Percentiles rank a stretch among this genome's conserved stretches.
phyloP scores from a whole-genome alignment of 2,888 invertebrate genomes.

The Dasysyrphus albostriatus region DNA sequence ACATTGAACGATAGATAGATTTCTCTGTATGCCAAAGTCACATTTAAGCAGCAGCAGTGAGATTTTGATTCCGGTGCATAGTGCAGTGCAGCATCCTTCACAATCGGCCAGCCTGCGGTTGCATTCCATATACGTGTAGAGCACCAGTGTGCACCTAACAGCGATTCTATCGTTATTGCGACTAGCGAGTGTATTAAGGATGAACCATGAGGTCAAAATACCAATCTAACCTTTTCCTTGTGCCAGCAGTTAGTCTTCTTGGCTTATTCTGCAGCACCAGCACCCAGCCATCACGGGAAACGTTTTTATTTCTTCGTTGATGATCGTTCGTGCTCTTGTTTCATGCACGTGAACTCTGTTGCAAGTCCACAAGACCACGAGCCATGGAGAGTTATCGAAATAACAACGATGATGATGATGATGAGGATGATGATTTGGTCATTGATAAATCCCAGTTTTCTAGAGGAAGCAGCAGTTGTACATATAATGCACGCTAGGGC shows the following conservation, averaged over 20 bases:
- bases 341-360: slow-evolving; percentile 70
- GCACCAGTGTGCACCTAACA: slow-evolving; percentile 63
- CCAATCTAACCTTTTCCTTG: slow-evolving; percentile 71
- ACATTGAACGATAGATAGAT: slow-evolving; percentile 55
- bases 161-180: slow-evolving; percentile 66
- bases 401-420: slow-evolving; percentile 37
- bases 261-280: slow-evolving; percentile 29
- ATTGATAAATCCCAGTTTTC: slow-evolving; percentile 66
- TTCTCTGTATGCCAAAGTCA: slow-evolving; percentile 50
- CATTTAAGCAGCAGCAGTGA: slow-evolving; percentile 27
- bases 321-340: slow-evolving; percentile 75
- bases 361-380: slow-evolving; percentile 32
- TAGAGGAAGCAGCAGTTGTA: slow-evolving; percentile 22
- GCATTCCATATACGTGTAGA: slow-evolving; percentile 64
- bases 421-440: slow-evolving; percentile 66
- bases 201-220: slow-evolving; percentile 74
- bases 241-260: slow-evolving; percentile 45
- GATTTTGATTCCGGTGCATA: slow-evolving; percentile 59
- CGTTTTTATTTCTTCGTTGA: slow-evolving; percentile 65
- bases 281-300: slow-evolving; percentile 35
- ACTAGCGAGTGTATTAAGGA: slow-evolving; percentile 73
- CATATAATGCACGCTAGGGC: slow-evolving; percentile 51
- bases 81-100: slow-evolving; percentile 48
- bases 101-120: slow-evolving; percentile 63
- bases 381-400: slow-evolving; percentile 54